A percentile compares a stretch with the other conserved stretches of the same genome.
phyloP scores from a whole-genome alignment of 2,113 vertebrate species.

The Daubentonia madagascariensis region DNA sequence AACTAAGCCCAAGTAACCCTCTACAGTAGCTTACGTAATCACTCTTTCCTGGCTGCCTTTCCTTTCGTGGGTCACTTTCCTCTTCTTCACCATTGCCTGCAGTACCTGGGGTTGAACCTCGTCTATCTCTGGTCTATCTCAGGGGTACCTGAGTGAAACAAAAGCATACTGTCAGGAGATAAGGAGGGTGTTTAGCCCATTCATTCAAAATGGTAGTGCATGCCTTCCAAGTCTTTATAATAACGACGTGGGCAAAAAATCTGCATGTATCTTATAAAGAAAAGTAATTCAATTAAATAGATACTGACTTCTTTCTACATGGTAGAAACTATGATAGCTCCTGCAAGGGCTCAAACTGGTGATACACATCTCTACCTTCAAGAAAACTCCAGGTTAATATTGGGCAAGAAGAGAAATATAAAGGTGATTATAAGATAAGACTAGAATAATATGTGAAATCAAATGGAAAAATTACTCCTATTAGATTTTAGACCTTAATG shows the following conservation, averaged over 20 bases:
- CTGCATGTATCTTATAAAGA: neutral
- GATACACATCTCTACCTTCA: neutral
- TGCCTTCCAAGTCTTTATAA: neutral
- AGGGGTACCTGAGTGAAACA: neutral
- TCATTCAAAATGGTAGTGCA: neutral
- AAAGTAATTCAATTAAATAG: neutral
- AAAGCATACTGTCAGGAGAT: neutral
- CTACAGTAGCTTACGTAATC: neutral
- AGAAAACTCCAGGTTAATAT: neutral
- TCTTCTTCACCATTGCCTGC: neutral
- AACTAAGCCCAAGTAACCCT: neutral
- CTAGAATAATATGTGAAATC: neutral
- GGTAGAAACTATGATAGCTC: neutral
- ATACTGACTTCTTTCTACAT: neutral
- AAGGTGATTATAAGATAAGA: neutral
- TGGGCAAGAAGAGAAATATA: neutral
- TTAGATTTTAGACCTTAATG: neutral
- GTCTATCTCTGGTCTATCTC: neutral
- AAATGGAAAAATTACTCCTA: neutral
- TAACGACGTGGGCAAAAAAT: neutral
- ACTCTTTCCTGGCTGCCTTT: neutral
- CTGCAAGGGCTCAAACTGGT: neutral
- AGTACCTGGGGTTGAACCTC: neutral
- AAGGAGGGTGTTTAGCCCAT: neutral
- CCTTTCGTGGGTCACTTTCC: neutral